These are phyloP conservation scores for Ophion slaviceki DNA, from an alignment of 2,888 invertebrate species.

Conservation along the genomic window DNA sequence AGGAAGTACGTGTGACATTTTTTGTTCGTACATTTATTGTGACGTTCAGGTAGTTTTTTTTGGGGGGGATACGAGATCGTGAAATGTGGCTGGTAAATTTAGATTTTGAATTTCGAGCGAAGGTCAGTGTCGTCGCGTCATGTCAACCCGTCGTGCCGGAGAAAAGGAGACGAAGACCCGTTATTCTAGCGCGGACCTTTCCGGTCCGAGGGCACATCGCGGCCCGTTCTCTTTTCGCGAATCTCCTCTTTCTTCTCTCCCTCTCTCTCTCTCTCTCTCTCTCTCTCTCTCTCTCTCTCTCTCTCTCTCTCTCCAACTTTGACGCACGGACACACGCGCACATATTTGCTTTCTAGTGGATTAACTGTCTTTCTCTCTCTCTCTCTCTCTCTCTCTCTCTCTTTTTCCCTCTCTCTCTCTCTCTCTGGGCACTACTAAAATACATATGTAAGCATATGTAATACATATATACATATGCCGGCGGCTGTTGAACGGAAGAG, in stretches of 20 bases:
- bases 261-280: constrained; percentile 6
- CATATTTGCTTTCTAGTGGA: constrained; percentile 22
- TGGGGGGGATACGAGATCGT: too few relatives aligned
- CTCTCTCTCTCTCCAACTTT: background rate
- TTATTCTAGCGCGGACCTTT: constrained; percentile 62
- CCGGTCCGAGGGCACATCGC: constrained; percentile 48
- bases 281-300: background rate
- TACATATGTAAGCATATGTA: background rate
- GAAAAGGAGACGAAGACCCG: constrained; percentile 47
- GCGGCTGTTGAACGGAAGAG: background rate
- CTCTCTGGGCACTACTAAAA: background rate
- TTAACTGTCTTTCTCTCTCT: constrained; percentile 6
- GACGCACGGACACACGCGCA: background rate
- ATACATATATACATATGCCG: background rate
- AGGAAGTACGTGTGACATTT: too few relatives aligned
- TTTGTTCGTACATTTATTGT: too few relatives aligned
- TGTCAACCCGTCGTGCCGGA: constrained; percentile 27
- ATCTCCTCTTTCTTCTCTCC: constrained; percentile 26
- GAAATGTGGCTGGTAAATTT: background rate
- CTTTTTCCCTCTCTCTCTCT: constrained; percentile 1
- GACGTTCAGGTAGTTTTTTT: too few relatives aligned
- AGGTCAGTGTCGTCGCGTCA: constrained; percentile 50
- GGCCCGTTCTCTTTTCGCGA: constrained; percentile 57
- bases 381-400: constrained; percentile 2
- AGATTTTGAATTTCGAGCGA: constrained; percentile 25